phyloP scores from a whole-genome alignment of 2,888 invertebrate species.

The Chloromyia formosa region DNA sequence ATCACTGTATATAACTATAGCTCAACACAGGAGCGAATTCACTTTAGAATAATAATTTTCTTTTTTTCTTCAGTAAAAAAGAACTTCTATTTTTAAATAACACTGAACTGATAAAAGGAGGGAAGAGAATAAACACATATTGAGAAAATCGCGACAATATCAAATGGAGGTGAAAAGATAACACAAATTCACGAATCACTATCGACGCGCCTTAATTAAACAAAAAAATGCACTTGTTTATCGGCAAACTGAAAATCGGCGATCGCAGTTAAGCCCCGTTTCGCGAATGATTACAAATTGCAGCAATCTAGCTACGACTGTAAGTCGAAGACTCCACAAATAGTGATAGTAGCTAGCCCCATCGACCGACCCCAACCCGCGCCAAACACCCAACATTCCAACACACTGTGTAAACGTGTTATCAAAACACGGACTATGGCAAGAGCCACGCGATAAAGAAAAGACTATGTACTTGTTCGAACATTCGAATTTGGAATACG shows the following conservation, averaged over 20 bases:
- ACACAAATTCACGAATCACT: not conserved
- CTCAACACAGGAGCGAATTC: no score
- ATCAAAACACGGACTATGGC: not conserved
- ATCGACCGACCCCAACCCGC: not conserved
- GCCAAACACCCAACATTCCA: not conserved
- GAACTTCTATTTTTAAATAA: no score
- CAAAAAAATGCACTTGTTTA: not conserved
- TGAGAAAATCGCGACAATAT: not conserved
- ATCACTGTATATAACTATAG: no score
- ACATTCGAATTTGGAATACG: no score
- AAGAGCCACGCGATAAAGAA: not conserved
- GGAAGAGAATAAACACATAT: not conserved
- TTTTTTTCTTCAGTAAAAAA: no score
- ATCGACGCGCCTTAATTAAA: not conserved
- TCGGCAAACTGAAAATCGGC: no score
- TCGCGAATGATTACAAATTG: constrained; percentile 13
- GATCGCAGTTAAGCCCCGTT: not conserved
- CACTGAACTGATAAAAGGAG: no score
- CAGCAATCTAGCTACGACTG: not conserved
- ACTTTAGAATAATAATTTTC: no score
- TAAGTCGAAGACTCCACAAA: not conserved
- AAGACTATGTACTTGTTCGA: not conserved
- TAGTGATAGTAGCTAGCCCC: not conserved
- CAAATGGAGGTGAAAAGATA: not conserved
- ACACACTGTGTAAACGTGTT: not conserved